Base-by-base conservation (phyloP, 2,113 vertebrate genomes). In the Bungarus multicinctus region DNA sequence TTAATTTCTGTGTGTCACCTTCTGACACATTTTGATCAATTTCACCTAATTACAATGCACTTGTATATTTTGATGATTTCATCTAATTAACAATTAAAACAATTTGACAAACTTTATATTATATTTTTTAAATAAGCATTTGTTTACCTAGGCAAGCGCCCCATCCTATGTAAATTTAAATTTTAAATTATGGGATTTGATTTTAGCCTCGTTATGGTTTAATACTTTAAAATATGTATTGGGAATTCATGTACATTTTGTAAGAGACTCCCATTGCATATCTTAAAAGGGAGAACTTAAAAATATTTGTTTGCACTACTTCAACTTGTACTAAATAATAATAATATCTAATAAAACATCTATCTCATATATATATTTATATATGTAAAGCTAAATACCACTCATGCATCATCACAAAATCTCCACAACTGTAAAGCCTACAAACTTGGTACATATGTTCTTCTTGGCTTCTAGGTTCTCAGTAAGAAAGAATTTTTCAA, bases 291-390 rank as follows among this genome's bases (percentile, higher is more conserved):
- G 64, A 39, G 85, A 16, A 3, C 81, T 34, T 16, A 22, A 85
- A 85, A 93, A 39, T 30, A 89, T 85, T 89, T 86, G 0, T 0
- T 5, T 55, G 0, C 0, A 6, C 2, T 0, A 45, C 53, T 30
- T 43, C 53, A 54, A 30, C 25, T 23, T 8, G 30, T 55, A 88
- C 20, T 22, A 74, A 53, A 52, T 87, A 87, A n/a, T n/a, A n/a
- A n/a, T n/a, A n/a, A n/a, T n/a, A n/a, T n/a, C n/a, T n/a, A n/a
- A n/a, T n/a, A n/a, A n/a, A n/a, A n/a, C n/a, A n/a, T 45, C 45
- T 45, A 45, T 45, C 3, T 45, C 43, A 45, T 45, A 4, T 45
- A 45, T 45, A 4, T 45, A 45, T 45, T 1, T 47, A 47, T 47
- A 47, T 1, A 47, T 6, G 6, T 47, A 1, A 43, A 43, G 43